phyloP scores from a whole-genome alignment of 1,140 invertebrate species.

The Ridgeia piscesae region DNA sequence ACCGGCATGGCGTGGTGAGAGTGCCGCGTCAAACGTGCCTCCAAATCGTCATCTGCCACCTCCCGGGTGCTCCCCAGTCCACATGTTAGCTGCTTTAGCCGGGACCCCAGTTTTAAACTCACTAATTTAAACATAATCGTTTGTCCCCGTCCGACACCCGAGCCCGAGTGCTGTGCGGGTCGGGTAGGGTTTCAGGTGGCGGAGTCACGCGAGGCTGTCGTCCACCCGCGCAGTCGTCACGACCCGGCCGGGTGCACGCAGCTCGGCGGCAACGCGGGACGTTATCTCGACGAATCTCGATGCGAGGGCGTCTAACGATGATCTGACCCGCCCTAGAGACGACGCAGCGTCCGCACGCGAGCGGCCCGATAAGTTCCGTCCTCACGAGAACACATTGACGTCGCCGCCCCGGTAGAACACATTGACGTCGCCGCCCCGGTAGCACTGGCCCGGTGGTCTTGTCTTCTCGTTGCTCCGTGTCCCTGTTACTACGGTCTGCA shows the following conservation, averaged over 20 bases:
- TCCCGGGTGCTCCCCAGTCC: not conserved
- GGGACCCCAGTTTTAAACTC: not conserved
- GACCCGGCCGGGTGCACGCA: not conserved
- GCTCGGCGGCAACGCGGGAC: not conserved
- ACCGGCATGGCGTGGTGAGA: not conserved
- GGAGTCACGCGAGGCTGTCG: not conserved
- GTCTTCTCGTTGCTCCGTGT: not conserved
- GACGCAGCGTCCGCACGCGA: not conserved
- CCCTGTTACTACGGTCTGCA: not conserved
- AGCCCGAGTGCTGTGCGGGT: not conserved
- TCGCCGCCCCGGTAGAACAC: not conserved
- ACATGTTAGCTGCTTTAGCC: not conserved
- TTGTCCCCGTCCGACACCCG: not conserved
- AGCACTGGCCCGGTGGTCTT: too few species aligned
- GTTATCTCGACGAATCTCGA: not conserved
- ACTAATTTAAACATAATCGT: not conserved
- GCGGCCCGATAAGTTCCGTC: not conserved
- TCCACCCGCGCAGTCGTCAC: not conserved
- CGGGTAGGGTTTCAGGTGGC: not conserved
- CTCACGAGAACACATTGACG: not conserved
- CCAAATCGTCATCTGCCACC: not conserved
- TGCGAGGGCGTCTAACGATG: too few species aligned
- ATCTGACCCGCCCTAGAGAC: not conserved
- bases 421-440: not conserved
- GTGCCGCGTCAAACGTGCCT: not conserved